These are phyloP conservation scores for Paralichthys olivaceus DNA, from an alignment of 2,113 vertebrate genomes.

Conservation along the genomic window DNA sequence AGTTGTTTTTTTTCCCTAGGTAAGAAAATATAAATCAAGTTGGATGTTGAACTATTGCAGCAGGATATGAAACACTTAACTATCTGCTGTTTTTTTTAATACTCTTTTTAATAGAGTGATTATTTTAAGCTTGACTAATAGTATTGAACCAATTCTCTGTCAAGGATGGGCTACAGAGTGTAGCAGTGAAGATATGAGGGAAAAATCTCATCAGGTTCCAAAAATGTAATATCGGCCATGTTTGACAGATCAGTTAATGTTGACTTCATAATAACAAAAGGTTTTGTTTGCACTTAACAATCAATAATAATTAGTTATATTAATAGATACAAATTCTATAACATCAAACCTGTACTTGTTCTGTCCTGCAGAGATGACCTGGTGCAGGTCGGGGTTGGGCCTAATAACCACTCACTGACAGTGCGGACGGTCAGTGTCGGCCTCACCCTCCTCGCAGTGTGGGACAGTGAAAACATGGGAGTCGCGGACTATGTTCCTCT, in stretches of 20 bases:
- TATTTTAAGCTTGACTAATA: neutral
- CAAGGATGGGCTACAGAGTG: neutral
- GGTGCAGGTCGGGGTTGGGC: constrained; percentile 89
- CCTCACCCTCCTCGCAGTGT: constrained; percentile 90
- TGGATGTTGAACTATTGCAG: neutral
- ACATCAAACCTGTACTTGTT: neutral
- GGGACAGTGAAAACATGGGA: constrained; percentile 85
- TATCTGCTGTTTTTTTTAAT: neutral
- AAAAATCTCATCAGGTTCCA: neutral
- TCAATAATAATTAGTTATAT: neutral
- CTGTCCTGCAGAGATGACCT: constrained; percentile 89
- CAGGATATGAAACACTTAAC: neutral
- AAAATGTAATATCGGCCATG: neutral
- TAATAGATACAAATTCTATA: neutral
- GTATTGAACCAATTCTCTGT: neutral
- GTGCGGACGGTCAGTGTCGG: constrained; percentile 89
- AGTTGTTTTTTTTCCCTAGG: neutral
- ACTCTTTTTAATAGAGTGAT: neutral
- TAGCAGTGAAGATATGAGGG: neutral
- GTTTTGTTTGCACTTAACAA: neutral
- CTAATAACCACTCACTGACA: constrained; percentile 86
- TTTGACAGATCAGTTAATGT: neutral
- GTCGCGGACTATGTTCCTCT: constrained; percentile 88
- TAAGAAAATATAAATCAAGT: neutral
- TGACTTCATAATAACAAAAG: too few relatives aligned